Evolutionary conservation across 2,113 vertebrate species (phyloP).

Genomic region (Arizona elegans): DNA sequence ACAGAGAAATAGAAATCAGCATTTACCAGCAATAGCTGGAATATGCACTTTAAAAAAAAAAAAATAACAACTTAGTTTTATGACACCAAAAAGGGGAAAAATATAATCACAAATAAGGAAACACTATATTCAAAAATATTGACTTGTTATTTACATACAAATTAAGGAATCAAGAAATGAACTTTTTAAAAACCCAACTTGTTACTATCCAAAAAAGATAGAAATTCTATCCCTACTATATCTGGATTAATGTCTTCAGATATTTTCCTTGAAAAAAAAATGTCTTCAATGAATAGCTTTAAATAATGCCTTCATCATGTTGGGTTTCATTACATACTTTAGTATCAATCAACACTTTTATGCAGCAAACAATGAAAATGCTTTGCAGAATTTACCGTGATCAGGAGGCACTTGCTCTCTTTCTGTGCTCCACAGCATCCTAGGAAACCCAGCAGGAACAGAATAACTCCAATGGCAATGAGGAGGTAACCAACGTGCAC

Average conservation of each 20-base stretch:
- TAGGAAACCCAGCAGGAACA: slow-evolving; percentile 82
- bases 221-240: not conserved
- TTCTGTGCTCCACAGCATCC: slow-evolving; percentile 82
- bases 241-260: not conserved
- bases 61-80: not conserved
- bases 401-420: slow-evolving; percentile 89
- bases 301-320: not conserved
- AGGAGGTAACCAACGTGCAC: slow-evolving; percentile 84
- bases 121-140: not conserved
- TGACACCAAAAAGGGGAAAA: not conserved
- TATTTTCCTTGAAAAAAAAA: not conserved
- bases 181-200: not conserved
- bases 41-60: not conserved
- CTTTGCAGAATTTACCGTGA: slow-evolving; percentile 72
- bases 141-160: not conserved
- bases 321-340: not conserved
- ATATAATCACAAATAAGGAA: not conserved
- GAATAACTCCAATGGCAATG: slow-evolving; percentile 74
- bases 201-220: not conserved
- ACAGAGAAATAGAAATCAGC: not conserved
- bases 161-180: not conserved
- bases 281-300: not conserved
- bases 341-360: not conserved
- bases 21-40: not conserved
- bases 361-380: not conserved